A percentile compares a stretch with the other conserved stretches of the same genome.
Conservation (phyloP, 2,888 invertebrate species). For the Salticus scenicus region DNA sequence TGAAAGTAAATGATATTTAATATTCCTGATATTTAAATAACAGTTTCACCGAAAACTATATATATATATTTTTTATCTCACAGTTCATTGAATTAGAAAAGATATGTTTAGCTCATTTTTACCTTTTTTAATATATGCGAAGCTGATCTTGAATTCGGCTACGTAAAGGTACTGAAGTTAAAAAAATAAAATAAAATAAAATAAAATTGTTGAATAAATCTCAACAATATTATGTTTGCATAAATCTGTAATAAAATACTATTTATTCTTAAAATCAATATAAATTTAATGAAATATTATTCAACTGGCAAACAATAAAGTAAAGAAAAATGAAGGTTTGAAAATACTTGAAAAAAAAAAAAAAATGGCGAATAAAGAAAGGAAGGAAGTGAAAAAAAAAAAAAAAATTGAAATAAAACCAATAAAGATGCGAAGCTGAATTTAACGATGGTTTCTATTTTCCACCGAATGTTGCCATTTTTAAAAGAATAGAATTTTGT, state of each 20-base stretch:
- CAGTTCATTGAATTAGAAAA: too few relatives aligned
- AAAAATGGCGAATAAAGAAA: not conserved
- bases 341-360: not conserved
- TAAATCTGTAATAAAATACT: not conserved
- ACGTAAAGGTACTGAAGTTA: too few relatives aligned
- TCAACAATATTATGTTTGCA: not conserved
- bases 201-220: conserved; percentile 4
- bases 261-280: not conserved
- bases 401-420: conserved; percentile 5
- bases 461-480: conserved; percentile 12
- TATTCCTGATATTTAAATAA: too few relatives aligned
- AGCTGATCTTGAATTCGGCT: too few relatives aligned
- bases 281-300: not conserved
- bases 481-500: conserved; percentile 2
- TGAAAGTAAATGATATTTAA: too few relatives aligned
- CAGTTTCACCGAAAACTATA: too few relatives aligned
- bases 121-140: too few relatives aligned
- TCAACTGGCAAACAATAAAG: too few relatives aligned
- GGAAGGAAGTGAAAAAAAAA: not conserved
- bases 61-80: too few relatives aligned
- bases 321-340: not conserved
- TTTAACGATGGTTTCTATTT: conserved; percentile 12
- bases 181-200: too few relatives aligned
- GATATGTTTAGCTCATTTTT: too few relatives aligned
- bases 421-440: not conserved